phyloP scores from a whole-genome alignment of 2,113 vertebrate species.

The Eupsittula cactorum region DNA sequence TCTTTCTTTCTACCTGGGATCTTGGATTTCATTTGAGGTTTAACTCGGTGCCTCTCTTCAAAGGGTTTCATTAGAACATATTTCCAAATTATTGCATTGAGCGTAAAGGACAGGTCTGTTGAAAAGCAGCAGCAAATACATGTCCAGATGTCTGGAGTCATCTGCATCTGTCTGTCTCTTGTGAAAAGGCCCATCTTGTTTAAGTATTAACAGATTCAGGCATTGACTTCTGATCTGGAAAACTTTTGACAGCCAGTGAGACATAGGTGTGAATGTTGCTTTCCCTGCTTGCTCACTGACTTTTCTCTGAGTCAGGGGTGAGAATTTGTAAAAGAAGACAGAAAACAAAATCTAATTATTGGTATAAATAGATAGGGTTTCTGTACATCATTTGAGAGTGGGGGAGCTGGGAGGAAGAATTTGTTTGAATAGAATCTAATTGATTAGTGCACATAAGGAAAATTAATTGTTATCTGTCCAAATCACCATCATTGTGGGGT shows the following conservation, averaged over 20 bases:
- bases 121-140: neutral
- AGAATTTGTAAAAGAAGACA: neutral
- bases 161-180: neutral
- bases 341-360: neutral
- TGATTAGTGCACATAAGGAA: neutral
- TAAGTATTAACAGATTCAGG: neutral
- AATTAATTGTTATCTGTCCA: neutral
- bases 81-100: neutral
- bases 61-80: neutral
- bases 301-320: neutral
- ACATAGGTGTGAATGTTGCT: neutral
- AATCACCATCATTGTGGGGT: neutral
- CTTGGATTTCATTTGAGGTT: neutral
- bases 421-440: neutral
- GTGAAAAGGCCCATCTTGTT: neutral
- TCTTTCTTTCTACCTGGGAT: neutral
- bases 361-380: neutral
- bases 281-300: neutral
- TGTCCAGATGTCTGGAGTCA: neutral
- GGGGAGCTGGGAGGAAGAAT: neutral
- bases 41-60: neutral
- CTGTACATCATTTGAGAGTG: neutral
- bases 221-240: neutral
- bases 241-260: neutral
- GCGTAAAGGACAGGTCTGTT: neutral